Conservation (phyloP, 2,888 invertebrate species). For the Brassicogethes aeneus region DNA sequence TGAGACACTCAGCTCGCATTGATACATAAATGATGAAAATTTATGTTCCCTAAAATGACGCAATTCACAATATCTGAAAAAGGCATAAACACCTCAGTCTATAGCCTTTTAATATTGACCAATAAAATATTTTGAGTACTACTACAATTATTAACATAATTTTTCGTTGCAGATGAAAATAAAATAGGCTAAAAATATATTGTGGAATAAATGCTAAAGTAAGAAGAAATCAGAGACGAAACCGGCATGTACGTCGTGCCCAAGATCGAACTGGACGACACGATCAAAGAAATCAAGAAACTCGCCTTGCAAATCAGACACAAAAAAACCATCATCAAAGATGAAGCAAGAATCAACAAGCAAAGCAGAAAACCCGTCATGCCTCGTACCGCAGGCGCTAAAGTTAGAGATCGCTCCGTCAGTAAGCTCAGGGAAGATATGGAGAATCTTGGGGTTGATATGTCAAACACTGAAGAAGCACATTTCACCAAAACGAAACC, state of each 20-base stretch:
- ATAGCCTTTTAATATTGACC: too few species aligned
- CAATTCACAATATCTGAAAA: too few species aligned
- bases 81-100: too few species aligned
- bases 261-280: constrained; percentile 81
- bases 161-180: constrained; percentile 61
- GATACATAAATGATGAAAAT: constrained; percentile 50
- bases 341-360: constrained; percentile 76
- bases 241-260: constrained; percentile 87
- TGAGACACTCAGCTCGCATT: constrained; percentile 55
- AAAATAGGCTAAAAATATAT: constrained; percentile 67
- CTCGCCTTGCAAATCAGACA: constrained; percentile 83
- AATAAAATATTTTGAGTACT: too few species aligned
- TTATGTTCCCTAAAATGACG: constrained; percentile 52
- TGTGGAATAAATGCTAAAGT: too few species aligned
- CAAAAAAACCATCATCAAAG: constrained; percentile 75
- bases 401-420: constrained; percentile 34
- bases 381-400: constrained; percentile 69
- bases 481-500: constrained; percentile 67
- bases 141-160: background rate
- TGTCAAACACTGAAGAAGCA: constrained; percentile 63
- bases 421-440: constrained; percentile 66
- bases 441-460: constrained; percentile 85
- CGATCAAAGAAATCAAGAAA: constrained; percentile 73
- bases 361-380: constrained; percentile 73
- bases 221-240: constrained; percentile 76